Conservation (phyloP, 1,140 invertebrate species). For the Sycophaga agraensis region DNA sequence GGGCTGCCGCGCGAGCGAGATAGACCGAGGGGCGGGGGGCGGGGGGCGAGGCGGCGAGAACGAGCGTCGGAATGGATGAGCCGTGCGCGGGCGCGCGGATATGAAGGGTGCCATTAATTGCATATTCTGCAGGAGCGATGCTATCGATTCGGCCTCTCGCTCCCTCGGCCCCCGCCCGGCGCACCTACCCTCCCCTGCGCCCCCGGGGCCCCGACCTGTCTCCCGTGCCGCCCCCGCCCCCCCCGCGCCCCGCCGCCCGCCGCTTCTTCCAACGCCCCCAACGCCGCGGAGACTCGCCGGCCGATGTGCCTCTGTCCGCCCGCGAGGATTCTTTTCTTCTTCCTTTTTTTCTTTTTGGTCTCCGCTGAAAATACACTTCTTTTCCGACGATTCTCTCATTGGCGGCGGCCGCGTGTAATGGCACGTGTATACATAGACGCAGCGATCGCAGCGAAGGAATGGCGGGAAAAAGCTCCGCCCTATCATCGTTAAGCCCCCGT, state of each 20-base stretch:
- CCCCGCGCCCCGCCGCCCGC: too few species aligned
- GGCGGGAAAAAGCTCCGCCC: too few species aligned
- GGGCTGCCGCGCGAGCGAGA: neutral
- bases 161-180: neutral
- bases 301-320: too few species aligned
- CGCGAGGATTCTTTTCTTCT: too few species aligned
- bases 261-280: too few species aligned
- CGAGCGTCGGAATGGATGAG: conserved; percentile 13
- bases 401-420: too few species aligned
- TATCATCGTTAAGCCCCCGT: conserved; percentile 19
- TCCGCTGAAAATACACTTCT: too few species aligned
- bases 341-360: too few species aligned
- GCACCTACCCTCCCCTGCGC: neutral
- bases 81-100: conserved; percentile 4
- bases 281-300: too few species aligned
- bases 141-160: conserved; percentile 4
- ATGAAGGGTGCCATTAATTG: conserved; percentile 24
- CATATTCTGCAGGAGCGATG: conserved; percentile 20
- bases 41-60: neutral
- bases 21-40: neutral
- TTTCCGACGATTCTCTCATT: too few species aligned
- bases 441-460: too few species aligned
- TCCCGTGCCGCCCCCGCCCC: neutral
- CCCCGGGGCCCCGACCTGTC: neutral
- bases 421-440: too few species aligned